These are phyloP conservation scores for Slavum lentiscoides DNA, from an alignment of 2,888 invertebrate species.

Conservation along the genomic window DNA sequence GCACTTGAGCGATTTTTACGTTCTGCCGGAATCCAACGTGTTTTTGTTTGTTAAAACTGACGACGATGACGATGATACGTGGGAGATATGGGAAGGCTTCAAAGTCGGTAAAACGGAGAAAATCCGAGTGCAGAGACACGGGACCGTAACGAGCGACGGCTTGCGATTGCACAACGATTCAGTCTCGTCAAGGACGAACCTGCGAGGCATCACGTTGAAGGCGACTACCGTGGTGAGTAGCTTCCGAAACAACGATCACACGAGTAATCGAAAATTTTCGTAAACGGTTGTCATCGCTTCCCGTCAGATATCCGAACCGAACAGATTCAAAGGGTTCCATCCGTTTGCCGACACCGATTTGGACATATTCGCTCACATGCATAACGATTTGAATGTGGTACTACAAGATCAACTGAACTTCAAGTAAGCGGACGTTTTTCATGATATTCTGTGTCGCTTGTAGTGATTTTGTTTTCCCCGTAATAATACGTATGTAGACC, in stretches of 20 bases:
- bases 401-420: constrained; percentile 41
- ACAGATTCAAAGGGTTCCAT: constrained; percentile 34
- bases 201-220: constrained; percentile 30
- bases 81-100: constrained; percentile 49
- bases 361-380: constrained; percentile 46
- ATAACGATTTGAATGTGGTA: constrained; percentile 28
- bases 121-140: constrained; percentile 6
- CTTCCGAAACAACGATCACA: too few species aligned
- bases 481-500: too few species aligned
- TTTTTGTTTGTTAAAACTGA: neutral
- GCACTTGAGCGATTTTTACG: constrained; percentile 7
- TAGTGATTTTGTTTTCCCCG: too few species aligned
- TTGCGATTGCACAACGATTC: neutral
- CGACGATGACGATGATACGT: neutral
- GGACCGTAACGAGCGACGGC: neutral
- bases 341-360: constrained; percentile 37
- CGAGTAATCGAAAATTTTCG: too few species aligned
- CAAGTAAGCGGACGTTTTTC: constrained; percentile 1
- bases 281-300: neutral
- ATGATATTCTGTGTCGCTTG: too few species aligned
- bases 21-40: constrained; percentile 42
- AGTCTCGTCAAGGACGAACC: neutral
- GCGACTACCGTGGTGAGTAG: constrained; percentile 44
- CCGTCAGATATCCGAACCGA: constrained; percentile 28
- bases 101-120: neutral